Base-by-base conservation (phyloP, 2,888 invertebrate genomes). In the Spodoptera picta region DNA sequence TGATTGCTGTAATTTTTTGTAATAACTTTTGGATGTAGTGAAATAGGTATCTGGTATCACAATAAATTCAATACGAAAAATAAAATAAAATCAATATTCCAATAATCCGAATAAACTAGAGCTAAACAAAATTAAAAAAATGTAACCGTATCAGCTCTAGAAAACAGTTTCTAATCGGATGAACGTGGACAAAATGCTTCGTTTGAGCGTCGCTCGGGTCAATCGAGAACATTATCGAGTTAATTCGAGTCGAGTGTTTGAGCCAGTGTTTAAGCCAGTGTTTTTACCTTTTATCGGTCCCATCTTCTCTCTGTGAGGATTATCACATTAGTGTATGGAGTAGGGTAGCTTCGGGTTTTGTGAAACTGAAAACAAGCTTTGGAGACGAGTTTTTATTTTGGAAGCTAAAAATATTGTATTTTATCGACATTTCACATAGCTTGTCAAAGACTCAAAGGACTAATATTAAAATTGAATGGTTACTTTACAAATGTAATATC, bases 401-500 rank as follows among this genome's bases (percentile, higher is more conserved):
- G 36, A 36, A 36, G 36, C 36, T 36, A 36, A 36, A 36, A 36
- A 36, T 36, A 36, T 36, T 7, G 36, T 27, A 27, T 27, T 3
- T 27, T 27, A 27, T 27, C 5, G 4, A 27, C 27, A 27, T 27
- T 27, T 5, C 27, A 36, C 36, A 9, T 3, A 9, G 44, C 41
- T 55, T 51, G 41, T 2, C 3, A 51, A 55, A 19, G 42, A 14
- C 49, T 43, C 23, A 14, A 54, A 60, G 27, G 47, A 65, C 44
- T 36, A 45, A 24, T 45, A 45, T 59, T 46, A 19, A 51, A 69
- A 56, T 41, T 27, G 27, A 23, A 58, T 31, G 46, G 46, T 47
- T 69, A 50, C 14, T 46, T 69, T 46, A 41, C 46, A 52, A 57
- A 60, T 36, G 70, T 49, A 56, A 59, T 65, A 60, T 61, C 27